A percentile compares a stretch with the other conserved stretches of the same genome.
Evolutionary conservation across 2,888 invertebrate genomes (phyloP).

Genomic region (Trichopria drosophilae): DNA sequence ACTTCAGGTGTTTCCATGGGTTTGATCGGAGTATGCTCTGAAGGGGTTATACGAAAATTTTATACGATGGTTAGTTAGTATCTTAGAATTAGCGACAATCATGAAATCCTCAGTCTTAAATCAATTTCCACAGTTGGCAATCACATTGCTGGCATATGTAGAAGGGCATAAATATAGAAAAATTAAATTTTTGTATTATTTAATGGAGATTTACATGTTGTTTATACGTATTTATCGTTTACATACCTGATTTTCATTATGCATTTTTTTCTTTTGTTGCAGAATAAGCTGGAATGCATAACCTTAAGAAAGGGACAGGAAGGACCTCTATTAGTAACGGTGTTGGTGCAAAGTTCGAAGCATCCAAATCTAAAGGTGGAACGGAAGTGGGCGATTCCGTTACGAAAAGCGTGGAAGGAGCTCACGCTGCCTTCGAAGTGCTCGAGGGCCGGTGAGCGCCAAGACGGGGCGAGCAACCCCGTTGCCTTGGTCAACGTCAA

Average conservation of each 20-base stretch:
- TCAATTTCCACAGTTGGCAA: no score
- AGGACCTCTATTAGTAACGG: constrained; percentile 22
- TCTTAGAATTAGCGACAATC: no score
- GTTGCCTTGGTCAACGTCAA: constrained; percentile 52
- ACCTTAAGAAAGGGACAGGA: constrained; percentile 36
- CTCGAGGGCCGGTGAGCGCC: constrained; percentile 55
- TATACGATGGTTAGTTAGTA: no score
- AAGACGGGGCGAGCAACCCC: constrained; percentile 55
- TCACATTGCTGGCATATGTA: no score
- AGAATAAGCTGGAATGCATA: constrained; percentile 52
- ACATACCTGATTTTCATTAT: no score
- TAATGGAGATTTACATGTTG: constrained; percentile 4
- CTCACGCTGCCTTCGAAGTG: constrained; percentile 40
- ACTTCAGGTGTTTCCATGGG: no score
- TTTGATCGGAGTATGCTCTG: no score
- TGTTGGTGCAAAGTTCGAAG: constrained; percentile 23
- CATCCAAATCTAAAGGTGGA: constrained; percentile 19
- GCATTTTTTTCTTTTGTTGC: constrained; percentile 31
- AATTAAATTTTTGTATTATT: neutral
- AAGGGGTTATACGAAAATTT: no score
- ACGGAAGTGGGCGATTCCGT: constrained; percentile 26
- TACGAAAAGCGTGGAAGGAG: constrained; percentile 28
- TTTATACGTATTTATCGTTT: neutral
- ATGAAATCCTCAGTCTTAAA: no score
- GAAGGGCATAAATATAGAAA: no score